phyloP scores from a whole-genome alignment of 2,113 vertebrate species.

The Ploceus nigricollis region DNA sequence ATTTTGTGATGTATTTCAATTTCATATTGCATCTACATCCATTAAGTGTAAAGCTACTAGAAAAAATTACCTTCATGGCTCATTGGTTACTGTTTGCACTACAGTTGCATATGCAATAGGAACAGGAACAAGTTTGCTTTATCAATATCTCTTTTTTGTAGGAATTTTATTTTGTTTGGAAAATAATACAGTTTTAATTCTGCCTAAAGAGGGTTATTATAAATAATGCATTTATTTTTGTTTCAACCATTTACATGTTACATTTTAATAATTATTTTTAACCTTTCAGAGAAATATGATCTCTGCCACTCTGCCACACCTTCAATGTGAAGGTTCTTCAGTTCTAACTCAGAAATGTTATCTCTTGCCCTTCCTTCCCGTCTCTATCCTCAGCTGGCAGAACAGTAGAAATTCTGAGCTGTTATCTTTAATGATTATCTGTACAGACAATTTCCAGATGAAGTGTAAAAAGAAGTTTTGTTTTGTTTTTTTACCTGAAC shows the following conservation, averaged over 20 bases:
- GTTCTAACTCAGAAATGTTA: not conserved
- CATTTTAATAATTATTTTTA: not conserved
- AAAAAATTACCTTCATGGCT: not conserved
- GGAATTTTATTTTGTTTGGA: not conserved
- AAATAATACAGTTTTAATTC: not conserved
- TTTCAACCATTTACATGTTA: not conserved
- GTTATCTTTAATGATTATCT: not conserved
- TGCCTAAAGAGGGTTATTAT: not conserved
- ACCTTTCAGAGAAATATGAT: not conserved
- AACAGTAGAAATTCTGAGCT: not conserved
- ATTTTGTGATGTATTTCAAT: not conserved
- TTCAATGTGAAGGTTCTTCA: not conserved
- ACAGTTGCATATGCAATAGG: not conserved
- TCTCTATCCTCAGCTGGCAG: not conserved
- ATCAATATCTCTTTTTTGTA: not conserved
- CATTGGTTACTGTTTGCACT: not conserved
- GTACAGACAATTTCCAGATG: not conserved
- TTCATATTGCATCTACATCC: not conserved
- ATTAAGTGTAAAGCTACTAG: not conserved
- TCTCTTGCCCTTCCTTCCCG: fast-evolving
- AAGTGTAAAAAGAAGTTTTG: not conserved
- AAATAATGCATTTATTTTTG: not conserved
- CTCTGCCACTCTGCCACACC: not conserved
- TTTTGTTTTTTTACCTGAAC: not conserved
- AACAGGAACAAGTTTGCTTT: not conserved